A percentile compares a stretch with the other conserved stretches of the same genome.
Conservation (phyloP, 2,888 invertebrate species). For the Ectropis crepuscularia region DNA sequence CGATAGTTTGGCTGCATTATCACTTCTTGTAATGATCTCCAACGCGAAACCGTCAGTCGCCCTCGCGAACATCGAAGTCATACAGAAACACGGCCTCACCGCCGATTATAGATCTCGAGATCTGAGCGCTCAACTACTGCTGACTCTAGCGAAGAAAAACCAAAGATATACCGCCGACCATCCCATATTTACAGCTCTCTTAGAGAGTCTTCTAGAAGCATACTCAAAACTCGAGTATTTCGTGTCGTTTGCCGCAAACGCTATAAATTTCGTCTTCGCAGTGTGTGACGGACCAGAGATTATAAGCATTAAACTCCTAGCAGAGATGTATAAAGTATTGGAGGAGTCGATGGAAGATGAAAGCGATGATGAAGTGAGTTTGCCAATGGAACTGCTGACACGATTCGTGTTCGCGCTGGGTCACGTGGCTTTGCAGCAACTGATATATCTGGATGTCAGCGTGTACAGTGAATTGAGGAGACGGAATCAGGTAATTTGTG, state of each 20-base stretch:
- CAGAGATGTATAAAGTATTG: constrained; percentile 76
- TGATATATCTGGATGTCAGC: constrained; percentile 92
- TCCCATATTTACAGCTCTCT: constrained; percentile 64
- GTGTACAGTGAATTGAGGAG: constrained; percentile 91
- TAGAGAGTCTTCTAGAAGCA: constrained; percentile 73
- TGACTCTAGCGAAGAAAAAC: constrained; percentile 65
- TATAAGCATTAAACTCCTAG: constrained; percentile 76
- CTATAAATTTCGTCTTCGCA: constrained; percentile 82
- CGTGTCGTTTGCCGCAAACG: constrained; percentile 77
- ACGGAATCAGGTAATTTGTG: constrained; percentile 70
- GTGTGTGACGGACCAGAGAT: constrained; percentile 85
- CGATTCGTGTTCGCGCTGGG: constrained; percentile 88
- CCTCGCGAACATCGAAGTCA: constrained; percentile 88
- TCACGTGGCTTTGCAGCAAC: constrained; percentile 90
- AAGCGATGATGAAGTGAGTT: constrained; percentile 62
- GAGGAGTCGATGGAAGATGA: constrained; percentile 69
- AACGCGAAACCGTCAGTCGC: constrained; percentile 86
- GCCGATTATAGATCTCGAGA: constrained; percentile 72
- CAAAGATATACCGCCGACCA: constrained; percentile 74
- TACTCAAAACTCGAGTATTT: constrained; percentile 80
- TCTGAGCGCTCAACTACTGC: constrained; percentile 67
- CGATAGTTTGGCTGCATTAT: constrained; percentile 90
- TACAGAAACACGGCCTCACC: constrained; percentile 89
- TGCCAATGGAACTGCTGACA: constrained; percentile 73
- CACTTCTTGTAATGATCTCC: constrained; percentile 90